A percentile compares a stretch with the other conserved stretches of the same genome.
phyloP scores from a whole-genome alignment of 2,797 vertebrate species.

The Catamblyrhynchus diadema region DNA sequence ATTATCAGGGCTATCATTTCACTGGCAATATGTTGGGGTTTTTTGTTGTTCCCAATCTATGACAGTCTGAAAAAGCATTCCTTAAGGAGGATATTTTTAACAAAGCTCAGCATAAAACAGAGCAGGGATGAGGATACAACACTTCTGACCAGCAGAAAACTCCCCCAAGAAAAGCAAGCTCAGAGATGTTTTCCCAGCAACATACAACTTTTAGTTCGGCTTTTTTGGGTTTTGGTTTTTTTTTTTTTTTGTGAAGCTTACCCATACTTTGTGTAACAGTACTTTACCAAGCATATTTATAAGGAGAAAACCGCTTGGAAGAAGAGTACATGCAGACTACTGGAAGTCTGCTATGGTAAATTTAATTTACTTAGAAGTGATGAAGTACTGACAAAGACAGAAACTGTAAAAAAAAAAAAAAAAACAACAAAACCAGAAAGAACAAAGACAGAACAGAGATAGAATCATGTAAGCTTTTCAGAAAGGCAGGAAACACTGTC shows the following conservation, averaged over 20 bases:
- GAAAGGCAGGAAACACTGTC: not conserved
- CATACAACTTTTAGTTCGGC: not conserved
- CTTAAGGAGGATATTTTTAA: not conserved
- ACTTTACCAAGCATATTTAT: not conserved
- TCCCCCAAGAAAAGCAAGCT: not conserved
- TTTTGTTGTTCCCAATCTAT: not conserved
- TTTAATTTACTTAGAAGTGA: not conserved
- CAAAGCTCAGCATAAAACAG: not conserved
- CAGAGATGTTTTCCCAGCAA: not conserved
- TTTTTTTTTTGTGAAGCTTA: not conserved
- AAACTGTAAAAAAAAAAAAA: not conserved
- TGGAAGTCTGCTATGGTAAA: not conserved
- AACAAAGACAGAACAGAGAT: not conserved
- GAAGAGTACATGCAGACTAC: not conserved
- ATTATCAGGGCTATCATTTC: not conserved
- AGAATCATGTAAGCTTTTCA: not conserved
- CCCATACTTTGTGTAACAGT: not conserved
- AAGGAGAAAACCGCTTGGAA: not conserved
- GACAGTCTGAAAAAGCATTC: not conserved
- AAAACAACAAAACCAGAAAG: not conserved
- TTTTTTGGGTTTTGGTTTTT: too few relatives aligned
- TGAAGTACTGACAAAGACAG: not conserved
- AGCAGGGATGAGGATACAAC: not conserved
- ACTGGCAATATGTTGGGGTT: not conserved
- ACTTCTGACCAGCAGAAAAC: not conserved